phyloP scores from a whole-genome alignment of 1,140 invertebrate species.

The Pentalonia nigronervosa region DNA sequence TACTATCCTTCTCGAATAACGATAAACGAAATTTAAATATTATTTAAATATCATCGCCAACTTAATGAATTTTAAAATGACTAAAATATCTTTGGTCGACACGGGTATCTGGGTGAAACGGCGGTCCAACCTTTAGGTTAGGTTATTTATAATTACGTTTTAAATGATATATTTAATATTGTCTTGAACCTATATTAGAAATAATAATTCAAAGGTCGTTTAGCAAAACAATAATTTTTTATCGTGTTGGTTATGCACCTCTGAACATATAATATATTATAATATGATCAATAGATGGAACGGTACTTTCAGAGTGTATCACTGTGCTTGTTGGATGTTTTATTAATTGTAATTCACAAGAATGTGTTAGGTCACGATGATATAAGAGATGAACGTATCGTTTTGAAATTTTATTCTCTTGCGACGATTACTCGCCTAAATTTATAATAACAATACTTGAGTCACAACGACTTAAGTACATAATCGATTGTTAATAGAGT shows the following conservation, averaged over 20 bases:
- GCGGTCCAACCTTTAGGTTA: too few species aligned
- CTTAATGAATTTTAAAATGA: too few species aligned
- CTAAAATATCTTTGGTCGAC: too few species aligned
- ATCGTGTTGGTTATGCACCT: too few species aligned
- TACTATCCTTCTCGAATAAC: too few species aligned
- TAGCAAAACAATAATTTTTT: neutral
- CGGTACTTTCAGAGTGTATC: neutral
- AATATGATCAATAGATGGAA: too few species aligned
- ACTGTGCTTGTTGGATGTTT: neutral
- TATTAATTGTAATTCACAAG: neutral
- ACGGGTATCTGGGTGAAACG: too few species aligned
- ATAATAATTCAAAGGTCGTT: neutral
- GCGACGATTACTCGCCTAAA: neutral
- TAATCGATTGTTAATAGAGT: constrained; percentile 12
- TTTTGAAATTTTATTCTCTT: neutral
- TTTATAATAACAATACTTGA: neutral
- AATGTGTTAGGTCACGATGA: neutral
- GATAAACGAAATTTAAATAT: too few species aligned
- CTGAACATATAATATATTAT: too few species aligned
- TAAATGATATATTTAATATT: too few species aligned
- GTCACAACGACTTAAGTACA: neutral
- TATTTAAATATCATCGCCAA: too few species aligned
- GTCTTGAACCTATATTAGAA: neutral
- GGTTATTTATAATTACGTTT: too few species aligned
- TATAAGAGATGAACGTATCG: neutral